These are phyloP conservation scores for Leucopternis melanops DNA, from an alignment of 2,113 vertebrate genomes.

Conservation along the genomic window DNA sequence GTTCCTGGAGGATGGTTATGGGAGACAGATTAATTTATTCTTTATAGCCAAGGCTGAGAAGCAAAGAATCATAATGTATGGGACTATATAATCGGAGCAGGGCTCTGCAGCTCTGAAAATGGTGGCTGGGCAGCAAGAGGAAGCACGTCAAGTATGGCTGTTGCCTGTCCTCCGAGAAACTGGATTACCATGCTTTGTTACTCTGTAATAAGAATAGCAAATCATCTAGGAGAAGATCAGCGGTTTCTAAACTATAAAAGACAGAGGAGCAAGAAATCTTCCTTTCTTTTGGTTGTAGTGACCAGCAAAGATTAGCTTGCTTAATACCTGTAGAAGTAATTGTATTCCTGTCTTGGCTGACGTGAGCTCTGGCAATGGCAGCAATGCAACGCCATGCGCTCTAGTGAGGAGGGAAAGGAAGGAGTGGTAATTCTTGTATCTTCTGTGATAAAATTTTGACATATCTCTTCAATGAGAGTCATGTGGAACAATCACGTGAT, in stretches of 20 bases:
- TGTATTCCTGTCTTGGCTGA: not conserved
- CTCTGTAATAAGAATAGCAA: not conserved
- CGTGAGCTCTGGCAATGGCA: not conserved
- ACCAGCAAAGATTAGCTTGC: not conserved
- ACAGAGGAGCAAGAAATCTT: not conserved
- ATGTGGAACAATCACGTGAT: not conserved
- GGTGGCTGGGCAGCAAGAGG: conserved; percentile 29
- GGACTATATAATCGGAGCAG: not conserved
- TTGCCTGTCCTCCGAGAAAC: not conserved
- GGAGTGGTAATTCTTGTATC: not conserved
- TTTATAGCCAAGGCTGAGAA: not conserved
- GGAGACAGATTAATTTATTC: not conserved
- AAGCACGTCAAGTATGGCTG: not conserved
- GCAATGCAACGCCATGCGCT: not conserved
- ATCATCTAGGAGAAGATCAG: not conserved
- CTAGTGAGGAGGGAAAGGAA: not conserved
- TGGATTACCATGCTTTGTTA: not conserved
- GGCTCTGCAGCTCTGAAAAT: not conserved
- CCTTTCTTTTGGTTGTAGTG: not conserved
- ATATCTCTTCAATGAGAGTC: not conserved
- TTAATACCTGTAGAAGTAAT: not conserved
- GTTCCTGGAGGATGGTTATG: not conserved
- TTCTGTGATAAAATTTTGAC: not conserved
- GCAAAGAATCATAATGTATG: not conserved
- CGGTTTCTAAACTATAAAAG: not conserved